Percentiles rank a stretch among this genome's conserved stretches.
Conservation (phyloP, 2,888 invertebrate genomes). For the Oxytorus armatus region DNA sequence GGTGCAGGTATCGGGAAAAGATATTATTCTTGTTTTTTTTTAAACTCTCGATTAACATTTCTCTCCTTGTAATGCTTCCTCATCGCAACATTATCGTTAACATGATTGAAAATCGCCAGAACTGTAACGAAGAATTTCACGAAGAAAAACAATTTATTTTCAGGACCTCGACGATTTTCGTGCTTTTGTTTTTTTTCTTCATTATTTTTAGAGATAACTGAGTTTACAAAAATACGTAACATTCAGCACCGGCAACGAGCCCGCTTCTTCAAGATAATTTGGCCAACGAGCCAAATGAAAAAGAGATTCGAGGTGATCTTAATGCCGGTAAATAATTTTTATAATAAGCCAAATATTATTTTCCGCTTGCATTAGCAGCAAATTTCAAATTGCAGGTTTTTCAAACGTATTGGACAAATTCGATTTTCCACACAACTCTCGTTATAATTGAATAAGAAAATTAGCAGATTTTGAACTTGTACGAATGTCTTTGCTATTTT, state of each 20-base stretch:
- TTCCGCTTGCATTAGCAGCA: background rate
- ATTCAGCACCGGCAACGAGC: constrained; percentile 54
- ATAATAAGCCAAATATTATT: background rate
- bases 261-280: constrained; percentile 16
- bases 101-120: background rate
- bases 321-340: constrained; percentile 51
- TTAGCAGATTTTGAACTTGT: background rate
- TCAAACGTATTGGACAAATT: background rate
- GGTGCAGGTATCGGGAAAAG: background rate
- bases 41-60: too few relatives aligned
- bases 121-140: too few relatives aligned
- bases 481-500: too few relatives aligned
- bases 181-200: background rate
- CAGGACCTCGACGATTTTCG: background rate
- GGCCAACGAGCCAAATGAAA: too few relatives aligned
- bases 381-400: too few relatives aligned
- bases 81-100: background rate
- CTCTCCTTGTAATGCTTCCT: too few relatives aligned
- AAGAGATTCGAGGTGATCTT: constrained; percentile 30
- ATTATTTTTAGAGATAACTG: background rate
- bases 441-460: too few relatives aligned
- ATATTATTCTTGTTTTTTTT: background rate
- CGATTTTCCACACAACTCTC: too few relatives aligned
- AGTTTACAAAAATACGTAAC: background rate
- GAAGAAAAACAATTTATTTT: background rate